Evolutionary conservation across 2,797 vertebrate genomes (phyloP).

Genomic region (Epinephelus malabaricus): DNA sequence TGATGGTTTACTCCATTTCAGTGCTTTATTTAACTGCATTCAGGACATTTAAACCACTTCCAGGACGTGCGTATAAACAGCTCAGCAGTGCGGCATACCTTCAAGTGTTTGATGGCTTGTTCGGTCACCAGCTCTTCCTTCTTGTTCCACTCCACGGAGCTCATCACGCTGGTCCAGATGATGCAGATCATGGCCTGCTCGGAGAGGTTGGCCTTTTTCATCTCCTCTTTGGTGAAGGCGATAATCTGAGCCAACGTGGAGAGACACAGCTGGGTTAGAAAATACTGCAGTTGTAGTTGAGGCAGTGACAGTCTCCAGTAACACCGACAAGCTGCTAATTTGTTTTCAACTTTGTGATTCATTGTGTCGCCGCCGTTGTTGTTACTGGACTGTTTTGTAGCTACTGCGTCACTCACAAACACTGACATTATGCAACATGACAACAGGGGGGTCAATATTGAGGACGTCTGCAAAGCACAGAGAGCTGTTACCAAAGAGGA

Average conservation of each 20-base stretch:
- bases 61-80: too few relatives aligned
- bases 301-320: not conserved
- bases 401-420: not conserved
- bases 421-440: not conserved
- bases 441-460: not conserved
- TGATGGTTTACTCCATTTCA: not conserved
- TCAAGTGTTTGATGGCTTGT: slow-evolving; percentile 99
- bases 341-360: slow-evolving; percentile 1
- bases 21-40: not conserved
- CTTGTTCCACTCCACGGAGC: slow-evolving; percentile 97
- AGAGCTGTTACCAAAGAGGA: not conserved
- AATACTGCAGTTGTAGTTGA: not conserved
- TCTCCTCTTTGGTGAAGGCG: slow-evolving; percentile 93
- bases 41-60: too few relatives aligned
- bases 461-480: not conserved
- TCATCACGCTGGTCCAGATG: slow-evolving; percentile 96
- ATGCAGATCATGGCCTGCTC: slow-evolving; percentile 94
- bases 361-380: not conserved
- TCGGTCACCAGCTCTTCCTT: slow-evolving; percentile 98
- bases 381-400: not conserved
- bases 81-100: slow-evolving; percentile 82
- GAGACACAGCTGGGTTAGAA: not conserved
- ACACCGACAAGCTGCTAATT: not conserved
- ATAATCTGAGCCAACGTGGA: slow-evolving; percentile 86
- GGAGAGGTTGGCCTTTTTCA: slow-evolving; percentile 95